Percentiles rank a stretch among this genome's conserved stretches.
phyloP scores from a whole-genome alignment of 2,888 invertebrate species.

The Argyresthia goedartella region DNA sequence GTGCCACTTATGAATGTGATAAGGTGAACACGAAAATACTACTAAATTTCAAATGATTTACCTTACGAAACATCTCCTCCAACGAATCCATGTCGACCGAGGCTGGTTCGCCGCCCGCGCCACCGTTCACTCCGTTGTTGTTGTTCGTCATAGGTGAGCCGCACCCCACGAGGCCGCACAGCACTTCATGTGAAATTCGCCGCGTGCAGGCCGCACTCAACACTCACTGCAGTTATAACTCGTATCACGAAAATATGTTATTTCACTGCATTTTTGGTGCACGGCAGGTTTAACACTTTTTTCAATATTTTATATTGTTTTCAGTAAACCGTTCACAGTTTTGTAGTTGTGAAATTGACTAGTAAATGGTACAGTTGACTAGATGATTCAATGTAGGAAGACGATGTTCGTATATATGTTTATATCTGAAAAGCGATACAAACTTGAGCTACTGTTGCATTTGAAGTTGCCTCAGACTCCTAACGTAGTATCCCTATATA shows the following conservation, averaged over 20 bases:
- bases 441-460: too few relatives aligned
- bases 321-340: background rate
- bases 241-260: background rate
- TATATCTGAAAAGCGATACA: background rate
- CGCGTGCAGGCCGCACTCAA: constrained; percentile 9
- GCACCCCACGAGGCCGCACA: constrained; percentile 25
- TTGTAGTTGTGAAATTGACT: background rate
- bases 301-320: constrained; percentile 7
- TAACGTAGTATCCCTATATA: too few relatives aligned
- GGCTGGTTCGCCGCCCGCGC: constrained; percentile 74
- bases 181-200: constrained; percentile 9
- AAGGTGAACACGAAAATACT: too few relatives aligned
- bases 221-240: background rate
- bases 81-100: constrained; percentile 80
- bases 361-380: background rate
- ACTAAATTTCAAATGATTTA: constrained; percentile 30
- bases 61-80: constrained; percentile 85
- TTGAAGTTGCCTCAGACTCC: too few relatives aligned
- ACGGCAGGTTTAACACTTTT: background rate
- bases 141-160: constrained; percentile 72
- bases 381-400: background rate
- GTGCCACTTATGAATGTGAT: too few relatives aligned
- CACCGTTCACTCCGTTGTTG: constrained; percentile 72
- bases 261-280: background rate
- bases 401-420: background rate